phyloP scores from a whole-genome alignment of 2,888 invertebrate genomes.

The Netelia virgata region DNA sequence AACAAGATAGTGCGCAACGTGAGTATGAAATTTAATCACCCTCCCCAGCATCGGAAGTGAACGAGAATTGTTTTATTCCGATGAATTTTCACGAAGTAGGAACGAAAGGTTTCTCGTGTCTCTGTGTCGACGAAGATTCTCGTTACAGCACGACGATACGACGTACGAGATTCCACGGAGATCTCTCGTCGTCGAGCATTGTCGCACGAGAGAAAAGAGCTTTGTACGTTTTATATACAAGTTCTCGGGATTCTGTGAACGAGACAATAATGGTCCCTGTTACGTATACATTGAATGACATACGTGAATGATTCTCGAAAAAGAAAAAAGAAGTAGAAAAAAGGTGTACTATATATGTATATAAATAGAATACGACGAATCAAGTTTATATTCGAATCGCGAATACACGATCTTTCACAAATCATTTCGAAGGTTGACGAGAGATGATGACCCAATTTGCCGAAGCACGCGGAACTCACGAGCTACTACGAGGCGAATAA shows the following conservation, averaged over 20 bases:
- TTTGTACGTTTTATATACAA: neutral
- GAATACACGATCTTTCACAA: neutral
- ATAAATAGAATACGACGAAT: constrained; percentile 7
- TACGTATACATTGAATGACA: constrained; percentile 15
- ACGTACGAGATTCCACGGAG: constrained; percentile 38
- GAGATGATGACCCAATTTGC: neutral
- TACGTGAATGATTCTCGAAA: constrained; percentile 3
- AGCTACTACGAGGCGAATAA: neutral
- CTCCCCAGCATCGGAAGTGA: constrained; percentile 36
- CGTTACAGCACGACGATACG: constrained; percentile 23
- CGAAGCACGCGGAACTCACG: neutral
- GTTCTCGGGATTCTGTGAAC: neutral
- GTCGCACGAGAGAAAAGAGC: neutral
- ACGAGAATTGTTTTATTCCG: constrained; percentile 42
- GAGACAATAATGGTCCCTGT: constrained; percentile 42
- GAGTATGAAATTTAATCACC: neutral
- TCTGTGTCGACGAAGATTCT: constrained; percentile 43
- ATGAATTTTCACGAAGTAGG: constrained; percentile 47
- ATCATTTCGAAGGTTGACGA: neutral
- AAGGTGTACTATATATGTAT: neutral
- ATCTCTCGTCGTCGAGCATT: constrained; percentile 38
- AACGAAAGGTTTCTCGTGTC: neutral
- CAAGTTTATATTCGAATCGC: neutral
- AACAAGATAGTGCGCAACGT: neutral
- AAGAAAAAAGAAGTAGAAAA: neutral